phyloP scores from a whole-genome alignment of 2,113 vertebrate genomes.

The Clarias magur region DNA sequence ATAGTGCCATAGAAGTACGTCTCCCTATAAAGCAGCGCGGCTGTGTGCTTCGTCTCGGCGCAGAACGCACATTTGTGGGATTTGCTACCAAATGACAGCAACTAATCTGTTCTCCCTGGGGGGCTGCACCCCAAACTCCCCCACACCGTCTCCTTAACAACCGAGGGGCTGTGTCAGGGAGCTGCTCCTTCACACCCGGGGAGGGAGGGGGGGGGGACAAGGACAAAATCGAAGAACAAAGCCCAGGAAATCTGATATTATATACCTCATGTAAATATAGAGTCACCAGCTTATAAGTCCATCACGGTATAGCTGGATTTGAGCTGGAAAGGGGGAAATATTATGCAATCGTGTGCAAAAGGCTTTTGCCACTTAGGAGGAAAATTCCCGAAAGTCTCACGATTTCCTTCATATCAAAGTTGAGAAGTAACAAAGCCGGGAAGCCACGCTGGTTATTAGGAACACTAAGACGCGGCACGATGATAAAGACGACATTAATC shows the following conservation, averaged over 20 bases:
- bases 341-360: background rate
- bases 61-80: slow-evolving; percentile 18
- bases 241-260: background rate
- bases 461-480: slow-evolving; percentile 19
- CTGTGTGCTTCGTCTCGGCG: background rate
- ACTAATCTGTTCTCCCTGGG: slow-evolving; percentile 22
- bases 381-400: background rate
- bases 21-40: background rate
- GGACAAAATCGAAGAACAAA: background rate
- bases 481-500: slow-evolving; percentile 19
- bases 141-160: slow-evolving; percentile 35
- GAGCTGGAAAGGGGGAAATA: background rate
- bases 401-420: background rate
- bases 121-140: slow-evolving; percentile 22
- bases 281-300: background rate
- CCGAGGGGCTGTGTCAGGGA: slow-evolving; percentile 22
- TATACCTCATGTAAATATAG: too few relatives aligned
- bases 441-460: slow-evolving; percentile 32
- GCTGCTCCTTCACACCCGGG: background rate
- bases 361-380: background rate
- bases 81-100: slow-evolving; percentile 19
- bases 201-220: background rate
- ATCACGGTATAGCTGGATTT: background rate
- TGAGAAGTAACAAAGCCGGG: slow-evolving; percentile 17
- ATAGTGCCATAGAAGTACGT: background rate